phyloP scores from a whole-genome alignment of 1,140 invertebrate genomes.

The Drosophila guanche region DNA sequence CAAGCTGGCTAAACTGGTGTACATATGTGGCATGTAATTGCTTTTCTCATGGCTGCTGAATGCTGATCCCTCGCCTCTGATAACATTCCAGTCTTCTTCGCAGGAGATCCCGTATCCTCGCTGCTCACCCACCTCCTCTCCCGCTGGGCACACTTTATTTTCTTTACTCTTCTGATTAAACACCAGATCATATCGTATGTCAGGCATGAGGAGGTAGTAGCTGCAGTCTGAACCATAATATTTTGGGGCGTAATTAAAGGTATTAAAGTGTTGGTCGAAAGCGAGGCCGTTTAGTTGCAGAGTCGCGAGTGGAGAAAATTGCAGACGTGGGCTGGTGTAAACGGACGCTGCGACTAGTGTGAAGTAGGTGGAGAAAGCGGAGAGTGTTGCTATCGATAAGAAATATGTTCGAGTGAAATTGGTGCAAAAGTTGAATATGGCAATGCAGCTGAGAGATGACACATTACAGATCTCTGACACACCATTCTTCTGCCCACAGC shows the following conservation, averaged over 20 bases:
- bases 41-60: constrained; percentile 47
- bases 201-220: constrained; percentile 35
- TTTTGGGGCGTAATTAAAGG: constrained; percentile 77
- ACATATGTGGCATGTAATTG: constrained; percentile 60
- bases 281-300: constrained; percentile 11
- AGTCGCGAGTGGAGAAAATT: constrained; percentile 31
- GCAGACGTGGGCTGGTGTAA: constrained; percentile 28
- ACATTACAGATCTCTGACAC: neutral
- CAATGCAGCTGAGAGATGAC: neutral
- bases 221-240: constrained; percentile 37
- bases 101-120: constrained; percentile 7
- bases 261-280: constrained; percentile 61
- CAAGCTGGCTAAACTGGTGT: constrained; percentile 17
- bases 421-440: constrained; percentile 12
- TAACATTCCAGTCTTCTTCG: constrained; percentile 63
- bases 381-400: constrained; percentile 26
- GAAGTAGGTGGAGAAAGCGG: constrained; percentile 46
- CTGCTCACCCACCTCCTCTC: constrained; percentile 2
- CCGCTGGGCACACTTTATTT: constrained; percentile 35
- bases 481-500: neutral
- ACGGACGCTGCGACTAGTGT: constrained; percentile 14
- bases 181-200: constrained; percentile 55
- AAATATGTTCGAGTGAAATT: constrained; percentile 23
- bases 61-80: constrained; percentile 54
- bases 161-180: constrained; percentile 76